Base-by-base conservation (phyloP, 2,113 vertebrate genomes). In the Ailurus styani region DNA sequence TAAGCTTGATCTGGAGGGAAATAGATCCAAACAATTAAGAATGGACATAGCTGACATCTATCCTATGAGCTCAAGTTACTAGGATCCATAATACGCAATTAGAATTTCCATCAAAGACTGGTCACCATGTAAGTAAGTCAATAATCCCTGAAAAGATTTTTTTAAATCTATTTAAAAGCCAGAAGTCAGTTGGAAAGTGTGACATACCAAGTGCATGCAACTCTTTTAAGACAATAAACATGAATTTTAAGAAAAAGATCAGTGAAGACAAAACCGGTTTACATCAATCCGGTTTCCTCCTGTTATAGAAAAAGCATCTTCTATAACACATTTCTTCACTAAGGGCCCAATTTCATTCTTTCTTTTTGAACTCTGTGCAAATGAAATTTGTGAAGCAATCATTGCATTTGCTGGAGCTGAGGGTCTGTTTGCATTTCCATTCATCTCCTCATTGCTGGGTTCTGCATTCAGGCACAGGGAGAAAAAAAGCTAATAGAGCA, bases 301-400 rank as follows among this genome's bases (percentile, higher is more conserved):
- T 89, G 15, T 77, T 45, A 40, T 1, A 90, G 25, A 70, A 57
- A 91, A 78, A 70, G 10, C n/a, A 89, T 87, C 40, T 90, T 70
- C 86, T 89, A 27, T 9, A 66, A 73, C 25, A 83, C 15, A 73
- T 72, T 75, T 95, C 79, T 87, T 54, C n/a, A 90, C 14, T 31
- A 50, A 83, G 42, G 8, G 20, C 29, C 54, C 55, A 60, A 25
- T 40, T 73, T 89, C 54, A 20, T 37, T 31, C 10, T 81, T 90
- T 90, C 23, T 93, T 93, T 93, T 57, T 62, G 27, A 93, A 29
- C 73, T 97, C 79, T 0, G 0, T 84, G 79, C 62, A 96, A 97
- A 93, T 45, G 27, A 98, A 97, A 96, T 97, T 84, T 73, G 87
- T 88, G 82, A 97, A 96, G 72, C 95, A 96, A 97, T 98, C 90